phyloP scores from a whole-genome alignment of 2,888 invertebrate genomes.

The Habrosyne pyritoides region DNA sequence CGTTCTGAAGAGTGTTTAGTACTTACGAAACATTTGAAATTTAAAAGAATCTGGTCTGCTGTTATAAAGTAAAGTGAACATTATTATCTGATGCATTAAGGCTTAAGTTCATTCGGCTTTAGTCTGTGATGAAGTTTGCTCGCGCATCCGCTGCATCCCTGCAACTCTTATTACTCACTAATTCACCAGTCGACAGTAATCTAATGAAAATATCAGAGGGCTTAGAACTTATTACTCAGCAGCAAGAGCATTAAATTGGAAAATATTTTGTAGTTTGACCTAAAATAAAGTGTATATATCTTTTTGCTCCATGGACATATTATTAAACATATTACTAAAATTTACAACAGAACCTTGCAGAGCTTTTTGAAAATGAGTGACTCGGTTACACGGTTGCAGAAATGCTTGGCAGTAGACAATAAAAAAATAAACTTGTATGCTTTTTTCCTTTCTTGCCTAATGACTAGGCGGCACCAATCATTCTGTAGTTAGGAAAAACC shows the following conservation, averaged over 20 bases:
- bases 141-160: conserved; percentile 21
- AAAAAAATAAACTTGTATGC: too few relatives aligned
- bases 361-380: too few relatives aligned
- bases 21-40: neutral
- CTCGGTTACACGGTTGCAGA: too few relatives aligned
- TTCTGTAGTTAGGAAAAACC: too few relatives aligned
- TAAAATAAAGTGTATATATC: too few relatives aligned
- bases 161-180: conserved; percentile 27
- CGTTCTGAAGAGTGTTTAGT: too few relatives aligned
- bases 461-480: too few relatives aligned
- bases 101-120: conserved; percentile 34
- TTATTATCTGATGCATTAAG: conserved; percentile 21
- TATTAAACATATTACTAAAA: too few relatives aligned
- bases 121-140: conserved; percentile 36
- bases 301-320: too few relatives aligned
- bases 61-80: neutral
- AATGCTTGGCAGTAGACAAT: too few relatives aligned
- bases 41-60: neutral
- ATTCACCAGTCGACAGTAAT: conserved; percentile 23
- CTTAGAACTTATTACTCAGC: neutral
- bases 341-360: too few relatives aligned
- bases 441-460: too few relatives aligned
- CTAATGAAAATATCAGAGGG: conserved; percentile 15
- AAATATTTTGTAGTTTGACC: neutral
- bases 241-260: neutral